Base-by-base conservation (phyloP, 64 coral and sea anemone species). In the Acropora tenuis region DNA sequence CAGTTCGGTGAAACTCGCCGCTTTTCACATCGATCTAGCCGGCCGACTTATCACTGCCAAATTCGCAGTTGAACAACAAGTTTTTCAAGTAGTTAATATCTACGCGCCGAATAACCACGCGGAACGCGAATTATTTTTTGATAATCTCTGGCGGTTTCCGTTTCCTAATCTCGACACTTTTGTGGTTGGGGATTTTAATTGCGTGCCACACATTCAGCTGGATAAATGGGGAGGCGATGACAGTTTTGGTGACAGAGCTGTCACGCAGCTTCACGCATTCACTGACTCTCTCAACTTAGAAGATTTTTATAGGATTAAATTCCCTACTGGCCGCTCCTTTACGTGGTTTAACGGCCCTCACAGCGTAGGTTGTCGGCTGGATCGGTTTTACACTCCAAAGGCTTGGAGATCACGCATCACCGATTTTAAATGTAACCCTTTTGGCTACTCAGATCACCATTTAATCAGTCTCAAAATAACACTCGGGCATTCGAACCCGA, bases 211-310 rank as follows among this genome's bases (percentile, higher is more conserved):
- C 11, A 30, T 10, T 45, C 47, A 50, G 16, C 5, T 79, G 12
- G 77, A 79, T 8, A 79, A 79, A 40, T 55, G 48, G 77, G 77
- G 77, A 40, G 48, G 77, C 18, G 48, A 79, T 30, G 49, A 79
- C 49, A 40, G 15, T 18, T 79, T 79, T 20, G 77, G 47, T 0
- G 18, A 79, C 47, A 79, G 18, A 5, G 49, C 48, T 30, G 20
- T 60, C 40, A 60, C 9, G 2, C 59, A 77, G 7, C 44, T 49
- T 1, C 58, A 83, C 2, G 41, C 44, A 3, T 47, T 79, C 80
- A 17, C 57, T 12, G 18, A n/a, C 43, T n/a, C 11, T 41, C 41
- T 0, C 12, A 15, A 11, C 2, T 42, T 83, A 3, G 41, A 83
- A 44, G 80, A 83, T 7, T 17, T 67, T 45, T 83, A 63, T 65